Base-by-base conservation (phyloP, 2,888 invertebrate species). In the Leptura quadrifasciata region DNA sequence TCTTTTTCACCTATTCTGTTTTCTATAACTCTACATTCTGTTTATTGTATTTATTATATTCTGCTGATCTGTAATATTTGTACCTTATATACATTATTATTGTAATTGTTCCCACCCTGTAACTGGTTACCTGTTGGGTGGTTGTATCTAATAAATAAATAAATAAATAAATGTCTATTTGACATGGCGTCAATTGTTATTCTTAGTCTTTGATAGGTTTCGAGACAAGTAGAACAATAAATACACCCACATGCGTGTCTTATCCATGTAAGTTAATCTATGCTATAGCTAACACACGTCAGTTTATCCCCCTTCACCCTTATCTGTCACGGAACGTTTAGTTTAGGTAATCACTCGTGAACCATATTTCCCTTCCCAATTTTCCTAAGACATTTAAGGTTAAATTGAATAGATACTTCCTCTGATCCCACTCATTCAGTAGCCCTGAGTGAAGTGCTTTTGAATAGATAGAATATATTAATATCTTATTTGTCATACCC, bases 371-470 rank as follows among this genome's bases (percentile, higher is more conserved):
- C 47, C 47, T 47, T 15, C 47, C 47, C 47, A 17, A 47, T 47
- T 47, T 47, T 47, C n/a, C 47, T 47, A 47, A 47, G 47, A 47
- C 47, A 47, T 47, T 47, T 39, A 47, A 47, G 47, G 47, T 47
- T 47, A 47, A 47, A 47, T 47, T 47, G 47, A n/a, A 47, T 47
- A 47, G n/a, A 47, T n/a, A 47, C 47, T 47, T 47, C n/a, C 47
- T n/a, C 15, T n/a, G 47, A 47, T 47, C 47, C n/a, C 47, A 47
- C 15, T 15, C 47, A 47, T 47, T 47, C 47, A n/a, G 47, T n/a
- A n/a, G 1, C 5, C 47, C 47, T 3, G n/a, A 47, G 47, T 47
- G n/a, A n/a, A 47, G 47, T 47, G 47, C 47, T 47, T 47, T 12
- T 15, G n/a, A 47, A n/a, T 47, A n/a, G 47, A n/a, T 47, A 6